These are phyloP conservation scores for Callipepla squamata DNA, from an alignment of 2,113 vertebrate genomes.

Conservation along the genomic window DNA sequence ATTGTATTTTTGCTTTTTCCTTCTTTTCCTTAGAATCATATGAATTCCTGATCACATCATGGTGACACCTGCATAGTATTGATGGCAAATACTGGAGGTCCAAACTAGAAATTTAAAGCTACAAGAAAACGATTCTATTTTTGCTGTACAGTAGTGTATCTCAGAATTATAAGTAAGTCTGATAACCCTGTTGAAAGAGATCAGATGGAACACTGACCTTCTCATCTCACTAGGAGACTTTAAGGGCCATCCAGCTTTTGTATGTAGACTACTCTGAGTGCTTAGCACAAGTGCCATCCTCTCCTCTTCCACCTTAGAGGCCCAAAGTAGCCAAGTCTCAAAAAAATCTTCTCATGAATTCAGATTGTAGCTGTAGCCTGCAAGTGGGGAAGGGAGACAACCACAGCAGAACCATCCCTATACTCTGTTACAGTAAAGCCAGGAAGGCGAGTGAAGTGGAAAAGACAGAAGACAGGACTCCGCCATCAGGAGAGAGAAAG, in stretches of 20 bases:
- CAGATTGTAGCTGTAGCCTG: neutral
- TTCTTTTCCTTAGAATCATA: neutral
- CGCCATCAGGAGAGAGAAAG: constrained; percentile 24
- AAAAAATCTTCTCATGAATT: neutral
- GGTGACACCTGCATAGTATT: neutral
- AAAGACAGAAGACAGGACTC: constrained; percentile 30
- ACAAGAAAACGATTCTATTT: neutral
- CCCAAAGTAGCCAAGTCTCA: neutral
- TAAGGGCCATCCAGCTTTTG: neutral
- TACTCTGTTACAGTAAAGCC: neutral
- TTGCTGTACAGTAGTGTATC: neutral
- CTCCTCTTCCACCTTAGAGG: neutral
- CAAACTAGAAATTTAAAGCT: neutral
- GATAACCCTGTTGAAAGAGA: neutral
- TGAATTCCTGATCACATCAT: neutral
- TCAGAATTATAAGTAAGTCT: neutral
- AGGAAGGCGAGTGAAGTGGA: neutral
- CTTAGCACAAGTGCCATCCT: neutral
- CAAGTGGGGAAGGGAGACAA: accelerated
- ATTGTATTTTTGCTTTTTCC: neutral
- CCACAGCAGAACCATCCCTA: accelerated
- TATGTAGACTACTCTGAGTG: neutral
- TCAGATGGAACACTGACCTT: neutral
- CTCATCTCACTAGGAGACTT: neutral
- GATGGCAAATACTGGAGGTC: neutral